These are phyloP conservation scores for Eurois occulta DNA, from an alignment of 2,888 invertebrate genomes.

Conservation along the genomic window DNA sequence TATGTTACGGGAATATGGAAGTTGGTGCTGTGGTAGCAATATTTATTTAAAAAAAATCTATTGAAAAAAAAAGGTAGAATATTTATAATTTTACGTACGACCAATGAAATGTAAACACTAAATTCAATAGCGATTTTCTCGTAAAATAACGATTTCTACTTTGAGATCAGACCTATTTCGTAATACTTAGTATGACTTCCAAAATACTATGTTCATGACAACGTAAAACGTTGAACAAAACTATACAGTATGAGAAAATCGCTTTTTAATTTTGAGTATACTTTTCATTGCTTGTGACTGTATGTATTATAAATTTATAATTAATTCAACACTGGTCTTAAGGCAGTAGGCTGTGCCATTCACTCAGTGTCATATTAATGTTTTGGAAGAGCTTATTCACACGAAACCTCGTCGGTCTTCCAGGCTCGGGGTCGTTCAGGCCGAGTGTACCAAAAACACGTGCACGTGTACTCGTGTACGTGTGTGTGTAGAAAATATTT, in stretches of 20 bases:
- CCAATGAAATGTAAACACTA: neutral
- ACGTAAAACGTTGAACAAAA: neutral
- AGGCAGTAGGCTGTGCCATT: neutral
- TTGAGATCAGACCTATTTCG: neutral
- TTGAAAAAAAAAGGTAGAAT: constrained; percentile 1
- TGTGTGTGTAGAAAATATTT: too few relatives aligned
- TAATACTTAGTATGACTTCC: neutral
- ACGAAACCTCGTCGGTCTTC: neutral
- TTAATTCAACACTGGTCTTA: constrained; percentile 13
- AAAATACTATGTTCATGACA: neutral
- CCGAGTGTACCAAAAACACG: neutral
- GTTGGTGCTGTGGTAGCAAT: constrained; percentile 46
- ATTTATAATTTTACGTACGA: neutral
- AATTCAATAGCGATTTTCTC: neutral
- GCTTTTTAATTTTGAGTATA: neutral
- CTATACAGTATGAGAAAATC: neutral
- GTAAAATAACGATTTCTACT: neutral
- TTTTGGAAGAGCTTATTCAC: neutral
- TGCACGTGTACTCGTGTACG: too few relatives aligned
- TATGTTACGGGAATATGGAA: constrained; percentile 2
- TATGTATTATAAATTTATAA: neutral
- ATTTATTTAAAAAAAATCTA: constrained; percentile 4
- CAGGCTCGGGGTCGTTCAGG: neutral
- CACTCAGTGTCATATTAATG: constrained; percentile 23
- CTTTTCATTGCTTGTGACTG: neutral